Evolutionary conservation across 2,797 vertebrate genomes (phyloP), one percentile per base, ranked within the genome.

Genomic region (Galaxias olidus): DNA sequence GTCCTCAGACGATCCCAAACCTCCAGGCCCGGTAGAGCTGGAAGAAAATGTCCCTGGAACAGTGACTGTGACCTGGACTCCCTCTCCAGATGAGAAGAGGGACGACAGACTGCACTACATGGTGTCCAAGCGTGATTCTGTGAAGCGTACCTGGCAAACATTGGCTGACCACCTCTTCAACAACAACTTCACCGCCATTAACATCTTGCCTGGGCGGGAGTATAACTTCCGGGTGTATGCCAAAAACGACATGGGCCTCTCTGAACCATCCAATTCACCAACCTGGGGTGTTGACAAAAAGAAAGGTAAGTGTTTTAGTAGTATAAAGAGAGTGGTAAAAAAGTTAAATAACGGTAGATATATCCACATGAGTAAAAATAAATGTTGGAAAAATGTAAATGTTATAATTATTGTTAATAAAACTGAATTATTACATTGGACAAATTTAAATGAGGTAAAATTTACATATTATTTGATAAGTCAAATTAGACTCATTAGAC

Each of bases 221-320:
- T 96, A 97, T 73, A 78, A 89, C 73, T 97, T 96, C 82, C 88
- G 93, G 0, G 89, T 96, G 17, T 89, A 96, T 58, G 92, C 96
- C 72, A 94, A 93, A 80, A 97, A 94, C 17, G 89, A 87, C 72
- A 84, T 96, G 84, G 95, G 95, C 10, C 1, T 77, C 46, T 97
- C 96, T 43, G 60, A 80, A 15, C 90, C 94, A 1, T 93, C 94
- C 0, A 93, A 95, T 54, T 94, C 93, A 14, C 47, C 86, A 15
- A 90, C 83, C 41, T 98, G 95, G 95, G 90, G 81, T 63, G 75
- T 92, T 53, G 52, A 18, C 14, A 92, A 71, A 69, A 79, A 63
- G 55, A 95, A 88, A 81, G 93, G 96, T 92, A 78, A 19, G 76
- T 79, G 70, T 40, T 40, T 17, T 47, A 1, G n/a, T 41, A 57